A percentile compares a stretch with the other conserved stretches of the same genome.
Evolutionary conservation across 2,797 vertebrate genomes (phyloP).

Genomic region (Merluccius polli): DNA sequence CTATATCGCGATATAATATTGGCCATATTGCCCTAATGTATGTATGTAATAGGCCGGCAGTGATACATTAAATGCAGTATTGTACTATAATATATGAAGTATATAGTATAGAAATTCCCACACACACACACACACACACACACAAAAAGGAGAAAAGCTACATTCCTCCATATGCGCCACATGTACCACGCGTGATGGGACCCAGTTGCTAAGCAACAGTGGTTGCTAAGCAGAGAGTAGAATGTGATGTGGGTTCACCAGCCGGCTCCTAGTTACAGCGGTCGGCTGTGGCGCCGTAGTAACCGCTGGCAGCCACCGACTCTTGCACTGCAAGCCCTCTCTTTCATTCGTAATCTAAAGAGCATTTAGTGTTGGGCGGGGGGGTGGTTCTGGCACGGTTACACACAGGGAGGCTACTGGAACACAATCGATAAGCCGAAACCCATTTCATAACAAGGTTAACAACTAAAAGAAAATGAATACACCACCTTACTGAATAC

Average conservation of each 20-base stretch:
- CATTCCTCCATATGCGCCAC: conserved; percentile 52
- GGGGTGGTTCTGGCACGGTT: conserved; percentile 2
- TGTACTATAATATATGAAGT: too few species aligned
- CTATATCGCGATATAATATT: too few species aligned
- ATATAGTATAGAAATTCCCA: too few species aligned
- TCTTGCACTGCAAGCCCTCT: conserved; percentile 14
- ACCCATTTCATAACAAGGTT: not conserved
- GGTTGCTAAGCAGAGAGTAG: conserved; percentile 67
- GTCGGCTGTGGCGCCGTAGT: not conserved
- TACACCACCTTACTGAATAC: not conserved
- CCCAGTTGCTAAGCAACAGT: conserved; percentile 74
- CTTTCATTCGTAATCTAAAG: conserved; percentile 6
- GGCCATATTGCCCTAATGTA: too few species aligned
- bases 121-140: not conserved
- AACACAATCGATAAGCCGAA: not conserved
- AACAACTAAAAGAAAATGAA: not conserved
- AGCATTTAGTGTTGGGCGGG: not conserved
- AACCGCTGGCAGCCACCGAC: not conserved
- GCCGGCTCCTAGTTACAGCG: conserved; percentile 55
- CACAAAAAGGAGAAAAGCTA: not conserved
- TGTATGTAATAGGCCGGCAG: too few species aligned
- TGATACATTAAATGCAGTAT: too few species aligned
- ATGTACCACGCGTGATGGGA: conserved; percentile 49
- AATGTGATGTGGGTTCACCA: conserved; percentile 53
- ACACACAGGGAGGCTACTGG: not conserved